phyloP scores from a whole-genome alignment of 2,888 invertebrate genomes.

The Neuroscelio doddi region DNA sequence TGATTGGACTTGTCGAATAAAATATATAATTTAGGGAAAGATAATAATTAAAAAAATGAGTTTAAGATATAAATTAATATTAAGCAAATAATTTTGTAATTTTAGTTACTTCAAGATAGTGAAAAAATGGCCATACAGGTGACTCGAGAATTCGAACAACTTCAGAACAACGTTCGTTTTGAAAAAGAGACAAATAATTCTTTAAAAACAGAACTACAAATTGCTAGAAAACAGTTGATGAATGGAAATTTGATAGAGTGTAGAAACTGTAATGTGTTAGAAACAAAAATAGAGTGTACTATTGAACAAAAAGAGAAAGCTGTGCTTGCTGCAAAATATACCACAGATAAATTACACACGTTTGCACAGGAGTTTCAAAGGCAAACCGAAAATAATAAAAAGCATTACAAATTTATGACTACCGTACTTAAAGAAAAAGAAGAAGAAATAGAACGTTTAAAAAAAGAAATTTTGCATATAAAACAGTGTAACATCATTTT shows the following conservation, averaged over 20 bases:
- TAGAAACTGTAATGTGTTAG: constrained; percentile 47
- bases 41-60: no score
- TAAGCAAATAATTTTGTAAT: constrained; percentile 2
- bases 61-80: no score
- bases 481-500: no score
- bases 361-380: constrained; percentile 46
- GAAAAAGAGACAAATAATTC: constrained; percentile 49
- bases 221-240: constrained; percentile 34
- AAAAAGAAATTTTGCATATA: constrained; percentile 42
- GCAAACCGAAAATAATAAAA: constrained; percentile 41
- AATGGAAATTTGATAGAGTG: constrained; percentile 32
- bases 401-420: constrained; percentile 42
- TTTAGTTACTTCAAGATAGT: constrained; percentile 55
- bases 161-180: constrained; percentile 52
- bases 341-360: constrained; percentile 51
- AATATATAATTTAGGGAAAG: no score
- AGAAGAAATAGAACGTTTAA: constrained; percentile 50
- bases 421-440: constrained; percentile 41
- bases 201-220: constrained; percentile 45
- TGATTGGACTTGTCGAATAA: no score
- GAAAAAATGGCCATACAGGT: constrained; percentile 54
- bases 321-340: constrained; percentile 52
- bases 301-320: constrained; percentile 52
- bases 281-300: constrained; percentile 40
- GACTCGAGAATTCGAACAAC: constrained; percentile 55